Base-by-base conservation (phyloP, 37 sponge, comb jelly and placozoan species). In the Diacarnus erythraeanus region DNA sequence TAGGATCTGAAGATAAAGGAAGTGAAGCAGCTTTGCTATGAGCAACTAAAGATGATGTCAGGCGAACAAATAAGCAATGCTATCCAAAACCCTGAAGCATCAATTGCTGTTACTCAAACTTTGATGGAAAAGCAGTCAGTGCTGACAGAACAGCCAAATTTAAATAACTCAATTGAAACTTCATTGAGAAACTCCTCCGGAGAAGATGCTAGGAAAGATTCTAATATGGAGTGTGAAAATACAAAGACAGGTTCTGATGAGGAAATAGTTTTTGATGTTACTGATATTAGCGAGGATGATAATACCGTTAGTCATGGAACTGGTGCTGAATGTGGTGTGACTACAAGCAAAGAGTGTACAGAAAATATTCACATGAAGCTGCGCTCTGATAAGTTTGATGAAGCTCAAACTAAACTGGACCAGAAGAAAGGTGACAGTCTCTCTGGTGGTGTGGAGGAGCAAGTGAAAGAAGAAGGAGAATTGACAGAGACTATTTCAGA, bases 1-100 rank as follows among this genome's bases (percentile, higher is more conserved):
- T 63, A 92, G 88, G 88, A 88, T 54, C 42, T 85, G 22, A 84
- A 78, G 60, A 59, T 81, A 54, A 77, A 81, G 69, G 69, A 82
- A 40, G 80, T 92, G 42, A 92, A 81, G 72, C 33, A 44, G 51
- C 78, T 88, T 27, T 88, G 89, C 37, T 57, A 21, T 64, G 77
- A 84, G 37, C 82, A 87, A 69, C 80, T 92, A 15, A 71, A 88
- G 64, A 30, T 0, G 33, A 82, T 88, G 84, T 12, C 57, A 10
- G 54, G 9, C 0, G 68, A 79, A 63, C 66, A 77, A 8, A 39
- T 88, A 10, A 76, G 3, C 2, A 23, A 30, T 20, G 59, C 63
- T 9, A 72, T 88, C 20, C 25, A 34, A 3, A 60, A 33, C 33
- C 22, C 57, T 10, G 57, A 47, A 2, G 29, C 20, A 25, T 42